Base-by-base conservation (phyloP, 2,113 vertebrate genomes). In the Albula glossodonta region DNA sequence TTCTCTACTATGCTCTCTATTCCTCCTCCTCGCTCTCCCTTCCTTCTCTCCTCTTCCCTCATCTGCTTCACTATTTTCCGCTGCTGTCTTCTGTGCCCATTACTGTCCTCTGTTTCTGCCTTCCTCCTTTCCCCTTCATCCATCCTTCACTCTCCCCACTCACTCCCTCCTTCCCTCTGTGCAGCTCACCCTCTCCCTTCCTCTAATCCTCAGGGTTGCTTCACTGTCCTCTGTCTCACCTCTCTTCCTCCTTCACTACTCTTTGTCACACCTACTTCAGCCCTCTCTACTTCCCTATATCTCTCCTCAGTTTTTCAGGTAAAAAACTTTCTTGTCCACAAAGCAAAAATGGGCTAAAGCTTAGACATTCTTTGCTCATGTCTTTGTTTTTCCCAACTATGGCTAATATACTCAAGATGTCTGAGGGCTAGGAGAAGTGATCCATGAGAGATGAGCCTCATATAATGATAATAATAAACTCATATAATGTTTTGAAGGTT, bases 61-160 rank as follows among this genome's bases (percentile, higher is more conserved):
- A 17, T 8, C 53, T 10, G 19, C 63, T 10, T 7, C 50, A 10
- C 50, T 13, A 12, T 77, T 74, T 50, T 66, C 41, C 66, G 2
- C 53, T 5, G 0, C 60, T 4, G 60, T 70, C 48, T 84, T 7
- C 17, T 63, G 2, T 57, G 15, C 60, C 70, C 77, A 51, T 70
- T 15, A 77, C 66, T 78, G 9, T 56, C 83, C 12, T 49, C 66
- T 74, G 15, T n/a, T 17, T 51, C 51, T 52, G 57, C 66, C 41
- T 74, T 51, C 63, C 2, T 51, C n/a, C 79, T 82, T 51, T 87
- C 85, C 84, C 22, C 49, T 53, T 89, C 83, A 81, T 88, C 31
- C 53, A 50, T 51, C 60, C 41, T 60, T 60, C 57, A 60, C 17
- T 60, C 57, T 60, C 7, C 53, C 53, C 53, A 41, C 31, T 41